Evolutionary conservation across 2,797 vertebrate species (phyloP), one percentile per base, ranked within the genome.

Genomic region (Jordanella pulchra): DNA sequence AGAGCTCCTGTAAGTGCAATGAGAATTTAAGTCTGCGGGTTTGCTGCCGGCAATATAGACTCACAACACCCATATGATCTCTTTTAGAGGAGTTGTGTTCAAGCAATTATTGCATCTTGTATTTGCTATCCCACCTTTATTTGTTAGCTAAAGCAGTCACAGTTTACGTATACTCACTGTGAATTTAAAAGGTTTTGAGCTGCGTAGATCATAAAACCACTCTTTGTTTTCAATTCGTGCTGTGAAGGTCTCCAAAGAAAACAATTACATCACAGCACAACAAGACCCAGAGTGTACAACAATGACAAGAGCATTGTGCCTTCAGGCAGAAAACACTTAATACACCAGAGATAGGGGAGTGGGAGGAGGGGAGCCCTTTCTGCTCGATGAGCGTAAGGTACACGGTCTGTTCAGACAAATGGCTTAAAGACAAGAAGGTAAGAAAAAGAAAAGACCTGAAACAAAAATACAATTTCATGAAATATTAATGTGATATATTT

Each of bases 401-500:
- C 91, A 94, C 3, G 77, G 86, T 80, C 89, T 87, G 83, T 91
- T 92, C 92, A 90, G 91, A 93, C 91, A 93, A 93, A 92, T 90
- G 86, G 89, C 76, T 71, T 77, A 73, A 81, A 58, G 87, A 92
- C 88, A 92, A 90, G 87, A 89, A 91, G 87, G 86, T 90, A 81
- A 83, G 82, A 58, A 1, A 75, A 87, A 84, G 35, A 61, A 83
- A 69, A 77, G 76, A 75, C 71, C 75, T 25, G 66, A 82, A 87
- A 47, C 17, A 70, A 27, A 90, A 91, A 64, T 86, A 91, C 83
- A 84, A 81, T 63, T 82, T 48, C 54, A 94, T 95, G 83, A 94
- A 95, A 94, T 94, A 94, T 95, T 95, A 91, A 95, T 93, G 79
- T 80, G 81, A 69, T 92, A 87, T 94, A 90, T 94, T 94, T 94